phyloP scores from a whole-genome alignment of 53 echinoderm and acorn worm species.

The Stichopus horrens region DNA sequence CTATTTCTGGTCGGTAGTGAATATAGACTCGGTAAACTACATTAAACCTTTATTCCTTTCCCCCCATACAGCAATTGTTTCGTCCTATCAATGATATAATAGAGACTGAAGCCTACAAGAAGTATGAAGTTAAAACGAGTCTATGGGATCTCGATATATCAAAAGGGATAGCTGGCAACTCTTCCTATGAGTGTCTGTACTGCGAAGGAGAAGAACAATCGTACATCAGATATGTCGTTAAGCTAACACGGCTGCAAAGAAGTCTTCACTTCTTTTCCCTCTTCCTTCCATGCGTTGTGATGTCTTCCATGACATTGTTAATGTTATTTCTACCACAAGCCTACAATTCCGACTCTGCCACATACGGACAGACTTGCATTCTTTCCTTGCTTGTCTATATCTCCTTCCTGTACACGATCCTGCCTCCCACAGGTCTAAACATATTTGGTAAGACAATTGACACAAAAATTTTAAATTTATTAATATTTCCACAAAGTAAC shows the following conservation, averaged over 20 bases:
- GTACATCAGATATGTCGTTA: not conserved
- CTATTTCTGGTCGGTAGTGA: no score
- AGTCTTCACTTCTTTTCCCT: not conserved
- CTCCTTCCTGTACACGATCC: not conserved
- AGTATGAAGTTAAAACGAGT: not conserved
- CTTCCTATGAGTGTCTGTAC: not conserved
- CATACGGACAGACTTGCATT: not conserved
- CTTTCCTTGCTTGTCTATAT: not conserved
- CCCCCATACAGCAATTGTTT: not conserved
- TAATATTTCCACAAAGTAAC: no score
- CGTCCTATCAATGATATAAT: not conserved
- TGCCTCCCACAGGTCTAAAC: not conserved
- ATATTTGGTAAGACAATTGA: not conserved
- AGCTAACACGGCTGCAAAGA: not conserved
- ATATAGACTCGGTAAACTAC: no score
- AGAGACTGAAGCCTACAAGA: not conserved
- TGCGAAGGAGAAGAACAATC: slow-evolving; percentile 19
- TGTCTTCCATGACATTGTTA: not conserved
- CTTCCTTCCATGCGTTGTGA: not conserved
- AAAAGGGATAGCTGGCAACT: not conserved
- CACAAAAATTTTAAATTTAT: no score
- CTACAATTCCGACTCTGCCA: not conserved
- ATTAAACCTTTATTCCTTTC: no score
- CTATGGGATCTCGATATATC: not conserved
- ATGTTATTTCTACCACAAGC: not conserved